Conservation (phyloP, 64 coral and sea anemone species). For the Stichodactyla helianthus region DNA sequence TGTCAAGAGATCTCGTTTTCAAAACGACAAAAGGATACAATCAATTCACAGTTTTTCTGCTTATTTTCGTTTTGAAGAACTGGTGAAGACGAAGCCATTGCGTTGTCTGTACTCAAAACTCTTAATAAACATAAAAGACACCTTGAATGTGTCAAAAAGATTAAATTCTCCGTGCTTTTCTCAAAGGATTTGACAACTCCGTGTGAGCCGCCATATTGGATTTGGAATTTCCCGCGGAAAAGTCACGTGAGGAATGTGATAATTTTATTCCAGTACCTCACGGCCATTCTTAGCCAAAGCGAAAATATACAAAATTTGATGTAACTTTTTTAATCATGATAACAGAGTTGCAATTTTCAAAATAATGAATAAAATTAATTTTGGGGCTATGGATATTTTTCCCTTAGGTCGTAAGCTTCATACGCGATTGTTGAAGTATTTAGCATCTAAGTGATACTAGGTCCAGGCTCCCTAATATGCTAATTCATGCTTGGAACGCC, state of each 20-base stretch:
- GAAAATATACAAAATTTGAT: neutral
- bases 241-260: neutral
- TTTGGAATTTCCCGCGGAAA: conserved; percentile 13
- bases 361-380: neutral
- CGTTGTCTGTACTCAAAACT: neutral
- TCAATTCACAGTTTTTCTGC: conserved; percentile 3
- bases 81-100: conserved; percentile 3
- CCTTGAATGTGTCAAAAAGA: neutral
- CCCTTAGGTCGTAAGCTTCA: neutral
- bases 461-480: neutral
- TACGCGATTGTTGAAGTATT: neutral
- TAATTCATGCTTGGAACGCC: neutral
- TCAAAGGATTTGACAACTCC: neutral
- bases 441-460: neutral
- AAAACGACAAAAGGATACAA: conserved; percentile 2
- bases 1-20: neutral
- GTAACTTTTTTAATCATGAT: neutral
- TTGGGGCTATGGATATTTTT: neutral
- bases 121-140: neutral
- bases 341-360: neutral
- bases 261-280: neutral
- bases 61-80: neutral
- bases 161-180: neutral
- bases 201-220: conserved; percentile 1
- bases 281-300: neutral